Evolutionary conservation across 2,113 vertebrate genomes (phyloP), one percentile per base, ranked within the genome.

Genomic region (Numenius arquata): DNA sequence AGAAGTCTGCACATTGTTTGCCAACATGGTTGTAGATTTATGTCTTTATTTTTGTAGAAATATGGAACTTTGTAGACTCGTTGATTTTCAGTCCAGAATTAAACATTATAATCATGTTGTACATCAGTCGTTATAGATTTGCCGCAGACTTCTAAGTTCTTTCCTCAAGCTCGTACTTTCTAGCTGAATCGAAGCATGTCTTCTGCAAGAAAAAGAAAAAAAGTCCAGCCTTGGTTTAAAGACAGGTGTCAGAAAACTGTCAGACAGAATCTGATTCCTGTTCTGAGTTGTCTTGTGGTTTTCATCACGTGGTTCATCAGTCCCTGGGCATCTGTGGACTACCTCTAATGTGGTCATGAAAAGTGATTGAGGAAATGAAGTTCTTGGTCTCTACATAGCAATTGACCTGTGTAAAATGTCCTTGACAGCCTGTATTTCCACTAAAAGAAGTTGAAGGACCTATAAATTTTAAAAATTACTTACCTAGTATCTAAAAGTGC

Each of bases 391-490:
- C 86, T 77, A 71, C 72, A 50, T 36, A 77, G 83, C 55, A 93
- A 95, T n/a, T 89, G 83, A 95, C 59, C 47, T 36, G 47, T 19
- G n/a, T 43, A 85, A 93, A 90, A 89, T 56, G 78, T 81, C 83
- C 38, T 86, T 90, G 73, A 92, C 72, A 92, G 83, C 32, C 25
- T 70, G 2, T 62, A 84, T 92, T 92, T 89, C 80, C 52, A 87
- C 22, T 77, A 61, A 77, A 92, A 96, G 45, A 81, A 88, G 30
- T 8, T 70, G 75, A 59, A 70, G 32, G 55, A 92, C 50, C 71
- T 70, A 95, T 94, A 93, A 52, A 94, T 93, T 85, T 47, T 4
- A 26, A 85, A 91, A 91, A 89, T 93, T 77, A 75, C 84, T 81
- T 78, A 34, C 82, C 30, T 63, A 62, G 36, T 72, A 65, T 75